Conservation (phyloP, 2,888 invertebrate species). For the Candidula unifasciata region DNA sequence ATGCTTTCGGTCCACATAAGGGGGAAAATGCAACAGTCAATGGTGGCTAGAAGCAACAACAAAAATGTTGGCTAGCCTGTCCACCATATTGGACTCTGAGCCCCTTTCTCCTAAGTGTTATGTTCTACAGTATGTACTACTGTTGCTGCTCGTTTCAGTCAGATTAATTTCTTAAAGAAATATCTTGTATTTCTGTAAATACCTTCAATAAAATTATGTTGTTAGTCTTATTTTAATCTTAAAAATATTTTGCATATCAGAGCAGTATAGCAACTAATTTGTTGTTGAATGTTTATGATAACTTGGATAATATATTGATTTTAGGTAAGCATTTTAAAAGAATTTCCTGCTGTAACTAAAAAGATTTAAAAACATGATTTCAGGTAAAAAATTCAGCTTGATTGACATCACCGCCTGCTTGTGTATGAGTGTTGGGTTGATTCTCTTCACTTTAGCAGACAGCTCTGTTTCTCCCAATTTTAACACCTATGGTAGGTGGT, state of each 20-base stretch:
- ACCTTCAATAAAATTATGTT: background rate
- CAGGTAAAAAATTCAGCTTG: conserved; percentile 88
- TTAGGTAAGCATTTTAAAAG: background rate
- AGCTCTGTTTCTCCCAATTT: conserved; percentile 82
- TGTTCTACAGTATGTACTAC: background rate
- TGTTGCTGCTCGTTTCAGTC: background rate
- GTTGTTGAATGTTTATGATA: background rate
- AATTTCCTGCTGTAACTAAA: background rate
- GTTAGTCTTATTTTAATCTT: too few species aligned
- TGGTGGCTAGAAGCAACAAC: too few species aligned
- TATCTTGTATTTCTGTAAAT: background rate
- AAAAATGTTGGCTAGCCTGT: too few species aligned
- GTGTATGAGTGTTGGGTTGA: conserved; percentile 92
- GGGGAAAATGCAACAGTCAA: too few species aligned
- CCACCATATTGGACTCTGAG: too few species aligned
- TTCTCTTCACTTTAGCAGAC: conserved; percentile 92
- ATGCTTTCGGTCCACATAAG: too few species aligned
- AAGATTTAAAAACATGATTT: background rate
- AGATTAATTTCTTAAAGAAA: background rate
- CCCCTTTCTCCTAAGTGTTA: background rate
- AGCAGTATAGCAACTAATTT: background rate
- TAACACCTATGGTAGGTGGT: conserved; percentile 80
- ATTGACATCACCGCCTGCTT: conserved; percentile 90
- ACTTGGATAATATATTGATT: background rate
- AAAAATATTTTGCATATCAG: background rate